These are phyloP conservation scores for Phasianus colchicus DNA, from an alignment of 2,113 vertebrate genomes.

Conservation along the genomic window DNA sequence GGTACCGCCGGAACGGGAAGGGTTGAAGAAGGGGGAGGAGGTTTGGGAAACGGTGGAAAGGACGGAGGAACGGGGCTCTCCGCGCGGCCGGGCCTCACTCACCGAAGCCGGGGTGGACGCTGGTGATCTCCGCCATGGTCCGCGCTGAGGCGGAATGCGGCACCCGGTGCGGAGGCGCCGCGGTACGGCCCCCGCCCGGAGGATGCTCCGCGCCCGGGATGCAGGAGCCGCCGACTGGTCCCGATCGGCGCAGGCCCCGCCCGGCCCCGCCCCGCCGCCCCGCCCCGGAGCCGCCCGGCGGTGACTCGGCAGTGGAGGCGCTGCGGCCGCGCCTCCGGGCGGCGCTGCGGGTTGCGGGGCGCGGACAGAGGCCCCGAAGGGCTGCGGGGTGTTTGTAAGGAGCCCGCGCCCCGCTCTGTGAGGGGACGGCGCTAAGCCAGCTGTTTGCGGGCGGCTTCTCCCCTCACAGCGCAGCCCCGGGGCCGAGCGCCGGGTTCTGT, in stretches of 20 bases:
- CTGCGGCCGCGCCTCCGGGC: background rate
- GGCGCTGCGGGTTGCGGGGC: background rate
- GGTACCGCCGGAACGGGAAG: too few species aligned
- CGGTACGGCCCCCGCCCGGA: conserved; percentile 38
- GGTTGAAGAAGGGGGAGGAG: too few species aligned
- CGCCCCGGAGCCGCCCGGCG: background rate
- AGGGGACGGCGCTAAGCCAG: too few species aligned
- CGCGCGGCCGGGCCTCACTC: conserved; percentile 19
- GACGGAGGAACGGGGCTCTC: background rate
- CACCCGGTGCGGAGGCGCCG: background rate
- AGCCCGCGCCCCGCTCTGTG: too few species aligned
- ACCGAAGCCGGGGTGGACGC: conserved; percentile 77
- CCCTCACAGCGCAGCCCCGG: background rate
- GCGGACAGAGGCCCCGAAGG: background rate
- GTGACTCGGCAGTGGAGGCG: conserved; percentile 18
- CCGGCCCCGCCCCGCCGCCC: too few species aligned
- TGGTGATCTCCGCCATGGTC: conserved; percentile 82
- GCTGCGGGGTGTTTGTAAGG: background rate
- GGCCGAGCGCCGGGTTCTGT: too few species aligned
- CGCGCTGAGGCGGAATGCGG: background rate
- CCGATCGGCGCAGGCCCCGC: background rate
- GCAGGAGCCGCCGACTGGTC: conserved; percentile 77
- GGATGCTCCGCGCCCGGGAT: conserved; percentile 72
- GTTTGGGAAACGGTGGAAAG: background rate
- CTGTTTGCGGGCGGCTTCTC: background rate